Conservation (phyloP, 2,113 vertebrate species). For the Apteryx mantelli region DNA sequence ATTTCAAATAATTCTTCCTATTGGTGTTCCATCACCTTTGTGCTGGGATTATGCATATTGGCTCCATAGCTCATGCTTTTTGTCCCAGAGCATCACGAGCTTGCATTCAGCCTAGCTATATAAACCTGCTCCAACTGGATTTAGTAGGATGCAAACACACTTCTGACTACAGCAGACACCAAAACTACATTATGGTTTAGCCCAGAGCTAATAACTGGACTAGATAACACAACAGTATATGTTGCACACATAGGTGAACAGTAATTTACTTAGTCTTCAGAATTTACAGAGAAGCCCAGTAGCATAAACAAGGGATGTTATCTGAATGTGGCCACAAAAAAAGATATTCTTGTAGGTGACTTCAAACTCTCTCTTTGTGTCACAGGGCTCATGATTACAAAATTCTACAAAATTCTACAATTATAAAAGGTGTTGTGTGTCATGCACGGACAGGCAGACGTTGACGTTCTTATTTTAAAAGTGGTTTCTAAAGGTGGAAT, state of each 20-base stretch:
- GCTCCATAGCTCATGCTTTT: rapidly evolving
- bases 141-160: neutral
- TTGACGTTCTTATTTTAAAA: neutral
- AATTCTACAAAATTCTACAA: too few relatives aligned
- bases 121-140: neutral
- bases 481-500: neutral
- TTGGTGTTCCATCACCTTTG: neutral
- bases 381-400: neutral
- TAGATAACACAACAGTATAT: rapidly evolving
- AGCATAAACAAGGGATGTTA: neutral
- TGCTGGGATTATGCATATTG: rapidly evolving
- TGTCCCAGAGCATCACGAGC: neutral
- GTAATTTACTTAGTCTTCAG: neutral
- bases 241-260: neutral
- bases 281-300: neutral
- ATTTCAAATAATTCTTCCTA: neutral
- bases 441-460: neutral
- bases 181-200: neutral
- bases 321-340: neutral
- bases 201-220: neutral
- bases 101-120: neutral
- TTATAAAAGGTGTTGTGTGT: neutral
- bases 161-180: neutral
- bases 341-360: neutral
- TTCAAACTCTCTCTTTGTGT: neutral